These are phyloP conservation scores for Noctua comes DNA, from an alignment of 2,888 invertebrate genomes.

Conservation along the genomic window DNA sequence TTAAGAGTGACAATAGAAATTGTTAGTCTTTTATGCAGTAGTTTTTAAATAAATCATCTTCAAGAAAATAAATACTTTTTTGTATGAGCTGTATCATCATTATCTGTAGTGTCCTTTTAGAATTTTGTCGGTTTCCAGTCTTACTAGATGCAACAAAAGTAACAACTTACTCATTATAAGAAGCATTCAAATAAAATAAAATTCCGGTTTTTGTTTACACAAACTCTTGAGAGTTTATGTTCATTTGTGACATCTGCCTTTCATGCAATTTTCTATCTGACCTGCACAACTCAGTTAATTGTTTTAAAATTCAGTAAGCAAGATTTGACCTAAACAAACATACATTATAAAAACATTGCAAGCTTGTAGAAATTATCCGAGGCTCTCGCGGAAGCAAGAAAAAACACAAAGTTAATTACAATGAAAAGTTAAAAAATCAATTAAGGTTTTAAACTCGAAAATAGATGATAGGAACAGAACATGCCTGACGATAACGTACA, in stretches of 20 bases:
- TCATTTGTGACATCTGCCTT: no score
- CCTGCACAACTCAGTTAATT: not conserved
- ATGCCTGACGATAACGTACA: not conserved
- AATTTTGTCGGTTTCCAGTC: no score
- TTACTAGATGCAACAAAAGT: no score
- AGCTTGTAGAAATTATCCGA: no score
- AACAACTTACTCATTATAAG: not conserved
- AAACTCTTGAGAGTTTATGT: not conserved
- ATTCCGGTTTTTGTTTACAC: not conserved
- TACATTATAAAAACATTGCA: no score
- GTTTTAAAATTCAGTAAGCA: no score
- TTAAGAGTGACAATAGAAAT: conserved; percentile 15
- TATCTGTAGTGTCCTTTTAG: not conserved
- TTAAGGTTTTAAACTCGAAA: not conserved
- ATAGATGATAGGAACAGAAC: not conserved
- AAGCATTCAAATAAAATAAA: not conserved
- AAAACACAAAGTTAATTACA: not conserved
- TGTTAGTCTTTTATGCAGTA: not conserved
- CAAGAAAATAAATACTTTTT: not conserved
- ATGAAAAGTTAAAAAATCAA: not conserved
- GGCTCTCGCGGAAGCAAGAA: not conserved
- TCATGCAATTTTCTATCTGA: not conserved
- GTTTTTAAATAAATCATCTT: not conserved
- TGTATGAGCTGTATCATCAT: not conserved
- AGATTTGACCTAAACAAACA: no score